Percentiles rank a stretch among this genome's conserved stretches.
These are phyloP conservation scores for Patiria miniata DNA, from an alignment of 35 echinoderm and acorn worm species.

Conservation along the genomic window DNA sequence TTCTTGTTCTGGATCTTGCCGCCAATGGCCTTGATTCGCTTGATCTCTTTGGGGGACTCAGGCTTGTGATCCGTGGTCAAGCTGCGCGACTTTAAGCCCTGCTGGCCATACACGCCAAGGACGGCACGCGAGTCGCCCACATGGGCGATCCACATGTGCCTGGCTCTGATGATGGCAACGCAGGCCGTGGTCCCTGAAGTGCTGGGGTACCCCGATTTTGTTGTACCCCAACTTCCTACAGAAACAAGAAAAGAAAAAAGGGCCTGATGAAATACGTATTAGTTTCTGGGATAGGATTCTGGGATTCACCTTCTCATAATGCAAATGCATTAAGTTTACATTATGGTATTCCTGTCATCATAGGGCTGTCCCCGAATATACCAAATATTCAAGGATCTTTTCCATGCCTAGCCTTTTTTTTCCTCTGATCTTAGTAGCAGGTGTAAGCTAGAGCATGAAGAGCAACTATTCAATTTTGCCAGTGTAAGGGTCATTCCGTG, in stretches of 20 bases:
- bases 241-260: neutral
- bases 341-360: too few species aligned
- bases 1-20: slow-evolving; percentile 79
- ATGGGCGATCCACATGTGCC: slow-evolving; percentile 89
- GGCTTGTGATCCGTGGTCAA: slow-evolving; percentile 96
- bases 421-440: too few species aligned
- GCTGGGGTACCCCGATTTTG: slow-evolving; percentile 81
- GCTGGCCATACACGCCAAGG: slow-evolving; percentile 32
- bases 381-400: too few species aligned
- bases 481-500: too few species aligned
- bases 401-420: too few species aligned
- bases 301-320: too few species aligned
- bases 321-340: too few species aligned
- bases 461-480: too few species aligned
- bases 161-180: slow-evolving; percentile 86
- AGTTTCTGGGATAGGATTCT: too few species aligned
- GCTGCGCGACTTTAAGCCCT: slow-evolving; percentile 41
- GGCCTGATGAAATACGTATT: too few species aligned
- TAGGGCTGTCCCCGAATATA: too few species aligned
- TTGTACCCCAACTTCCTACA: slow-evolving; percentile 74
- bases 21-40: slow-evolving; percentile 71
- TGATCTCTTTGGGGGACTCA: slow-evolving; percentile 55
- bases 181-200: slow-evolving; percentile 91
- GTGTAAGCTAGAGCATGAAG: too few species aligned
- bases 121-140: slow-evolving; percentile 91